Evolutionary conservation across 2,113 vertebrate genomes (phyloP).

Genomic region (Hydrolagus affinis): DNA sequence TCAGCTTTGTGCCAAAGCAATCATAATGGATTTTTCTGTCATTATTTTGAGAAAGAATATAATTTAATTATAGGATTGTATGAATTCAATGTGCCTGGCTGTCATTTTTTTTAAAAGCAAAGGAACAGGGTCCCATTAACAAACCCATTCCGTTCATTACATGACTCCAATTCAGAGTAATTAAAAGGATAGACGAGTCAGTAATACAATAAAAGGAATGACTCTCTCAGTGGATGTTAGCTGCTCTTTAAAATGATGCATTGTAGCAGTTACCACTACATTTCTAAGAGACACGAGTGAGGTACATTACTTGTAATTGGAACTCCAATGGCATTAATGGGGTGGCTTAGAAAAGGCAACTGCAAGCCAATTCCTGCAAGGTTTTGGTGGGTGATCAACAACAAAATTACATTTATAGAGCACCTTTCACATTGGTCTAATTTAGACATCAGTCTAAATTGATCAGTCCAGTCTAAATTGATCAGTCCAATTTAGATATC

Average conservation of each 20-base stretch:
- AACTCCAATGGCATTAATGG: background rate
- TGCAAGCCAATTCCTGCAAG: background rate
- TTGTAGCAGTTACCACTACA: no score
- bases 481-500: background rate
- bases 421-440: no score
- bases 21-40: background rate
- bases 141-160: no score
- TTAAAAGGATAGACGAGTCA: background rate
- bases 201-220: background rate
- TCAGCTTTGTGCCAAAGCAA: background rate
- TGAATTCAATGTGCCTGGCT: background rate
- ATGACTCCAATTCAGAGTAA: background rate
- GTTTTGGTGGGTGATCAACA: background rate
- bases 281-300: background rate
- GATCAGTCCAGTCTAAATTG: no score
- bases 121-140: background rate
- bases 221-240: background rate
- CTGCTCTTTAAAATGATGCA: background rate
- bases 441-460: no score
- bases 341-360: background rate
- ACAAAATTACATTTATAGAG: no score
- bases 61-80: background rate
- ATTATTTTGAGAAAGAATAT: background rate
- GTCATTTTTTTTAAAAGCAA: background rate
- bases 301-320: background rate